Base-by-base conservation (phyloP, 2,888 invertebrate species). In the Suillia variegata region DNA sequence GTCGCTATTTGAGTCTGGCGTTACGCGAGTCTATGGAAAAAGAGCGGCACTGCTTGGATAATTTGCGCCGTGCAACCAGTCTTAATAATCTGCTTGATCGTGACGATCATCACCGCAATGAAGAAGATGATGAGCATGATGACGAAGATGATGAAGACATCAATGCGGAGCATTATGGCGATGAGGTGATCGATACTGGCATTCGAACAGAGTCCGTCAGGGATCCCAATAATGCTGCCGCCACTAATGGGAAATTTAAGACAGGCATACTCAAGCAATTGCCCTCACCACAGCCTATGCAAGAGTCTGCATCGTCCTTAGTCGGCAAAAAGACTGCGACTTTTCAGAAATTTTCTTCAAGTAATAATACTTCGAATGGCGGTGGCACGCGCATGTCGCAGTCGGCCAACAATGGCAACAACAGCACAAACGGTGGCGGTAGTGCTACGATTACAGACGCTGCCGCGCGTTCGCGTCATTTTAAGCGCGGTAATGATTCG, bases 1-100 rank as follows among this genome's bases (percentile, higher is more conserved):
- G 92, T 77, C 90, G 93, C 77, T 95, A 94, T 80, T 86, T 95
- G 65, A 93, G 91, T 80, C 85, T 94, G 67, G 92, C 94, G 10
- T 83, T 94, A 63, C 86, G 93, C n/a, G 91, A 92, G 71, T 87
- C 87, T 45, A 87, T 86, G 69, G 82, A 82, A 59, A 85, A 85
- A 61, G 86, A 86, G 45, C 85, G 91, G 3, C 88, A 88, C 6
- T 87, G 89, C 15, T 87, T 93, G 63, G 83, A 86, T 64, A 83
- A 83, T 55, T 84, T 93, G 74, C 85, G 94, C 21, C 88, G 94
- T 67, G 93, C 94, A 48, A 88, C 93, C 57, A 92, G 92, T 65
- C 85, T 95, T 68, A 94, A 94, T 82, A 91, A 94, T 80, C 83
- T 93, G 64, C 84, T 94, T 58, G 94, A 94, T 74, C 89, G 89